Percentiles rank a stretch among this genome's conserved stretches.
Evolutionary conservation across 2,113 vertebrate species (phyloP).

Genomic region (Cynocephalus volans): DNA sequence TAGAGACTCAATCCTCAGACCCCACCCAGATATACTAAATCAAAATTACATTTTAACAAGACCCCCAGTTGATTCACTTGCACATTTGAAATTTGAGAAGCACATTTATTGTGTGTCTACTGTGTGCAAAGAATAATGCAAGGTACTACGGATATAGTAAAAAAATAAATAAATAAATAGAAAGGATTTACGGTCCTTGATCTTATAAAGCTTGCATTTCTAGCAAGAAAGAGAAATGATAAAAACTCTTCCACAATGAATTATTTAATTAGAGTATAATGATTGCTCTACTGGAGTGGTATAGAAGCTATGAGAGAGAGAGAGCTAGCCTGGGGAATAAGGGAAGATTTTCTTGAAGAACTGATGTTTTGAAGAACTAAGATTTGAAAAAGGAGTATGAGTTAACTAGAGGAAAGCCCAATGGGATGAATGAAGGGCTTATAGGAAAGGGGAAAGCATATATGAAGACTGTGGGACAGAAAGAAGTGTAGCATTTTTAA

Average conservation of each 20-base stretch:
- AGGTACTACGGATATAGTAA: neutral
- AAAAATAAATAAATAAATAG: neutral
- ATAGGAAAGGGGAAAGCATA: neutral
- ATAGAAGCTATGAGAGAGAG: neutral
- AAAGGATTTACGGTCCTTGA: neutral
- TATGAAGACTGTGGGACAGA: neutral
- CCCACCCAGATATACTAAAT: slow-evolving; percentile 1
- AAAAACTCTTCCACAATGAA: slow-evolving; percentile 21
- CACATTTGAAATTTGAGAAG: slow-evolving; percentile 13
- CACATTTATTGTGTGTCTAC: slow-evolving; percentile 66
- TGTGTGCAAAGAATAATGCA: neutral
- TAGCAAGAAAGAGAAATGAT: neutral
- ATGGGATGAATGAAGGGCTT: neutral
- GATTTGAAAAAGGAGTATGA: slow-evolving; percentile 34
- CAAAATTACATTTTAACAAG: slow-evolving; percentile 71
- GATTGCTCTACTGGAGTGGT: neutral
- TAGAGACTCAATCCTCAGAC: slow-evolving; percentile 33
- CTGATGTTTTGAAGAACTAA: slow-evolving; percentile 35
- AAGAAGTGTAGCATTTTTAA: neutral
- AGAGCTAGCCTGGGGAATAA: neutral
- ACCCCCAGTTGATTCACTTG: slow-evolving; percentile 5
- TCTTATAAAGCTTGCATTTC: slow-evolving; percentile 24
- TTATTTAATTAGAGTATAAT: slow-evolving; percentile 51
- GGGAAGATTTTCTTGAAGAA: slow-evolving; percentile 47
- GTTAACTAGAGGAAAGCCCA: neutral